A percentile compares a stretch with the other conserved stretches of the same genome.
phyloP scores from a whole-genome alignment of 2,113 vertebrate species.

The Sinocyclocheilus grahami region DNA sequence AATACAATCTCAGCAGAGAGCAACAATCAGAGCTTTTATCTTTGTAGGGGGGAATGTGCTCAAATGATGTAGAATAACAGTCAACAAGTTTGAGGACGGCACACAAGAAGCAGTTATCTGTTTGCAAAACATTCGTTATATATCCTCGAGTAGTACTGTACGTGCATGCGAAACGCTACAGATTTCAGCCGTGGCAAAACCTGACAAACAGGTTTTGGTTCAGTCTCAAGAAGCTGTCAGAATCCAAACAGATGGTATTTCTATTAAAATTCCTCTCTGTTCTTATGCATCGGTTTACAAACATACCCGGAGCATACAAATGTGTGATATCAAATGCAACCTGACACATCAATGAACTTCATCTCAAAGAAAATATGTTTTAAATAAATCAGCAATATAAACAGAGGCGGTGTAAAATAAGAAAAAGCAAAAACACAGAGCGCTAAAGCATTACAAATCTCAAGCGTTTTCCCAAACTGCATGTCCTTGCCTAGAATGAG shows the following conservation, averaged over 20 bases:
- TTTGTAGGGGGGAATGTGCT: constrained; percentile 24
- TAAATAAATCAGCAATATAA: constrained; percentile 78
- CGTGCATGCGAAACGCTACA: not conserved
- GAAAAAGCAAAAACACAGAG: constrained; percentile 66
- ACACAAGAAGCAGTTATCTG: constrained; percentile 12
- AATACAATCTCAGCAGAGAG: constrained; percentile 32
- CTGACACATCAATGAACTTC: constrained; percentile 74
- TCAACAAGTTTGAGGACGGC: constrained; percentile 20
- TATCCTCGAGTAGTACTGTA: constrained; percentile 14
- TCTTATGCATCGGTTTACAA: constrained; percentile 68
- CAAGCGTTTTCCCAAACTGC: constrained; percentile 69
- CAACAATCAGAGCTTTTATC: constrained; percentile 44
- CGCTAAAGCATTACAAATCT: constrained; percentile 78
- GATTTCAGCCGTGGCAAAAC: constrained; percentile 40
- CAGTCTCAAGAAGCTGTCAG: constrained; percentile 62
- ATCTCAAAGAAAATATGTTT: constrained; percentile 71
- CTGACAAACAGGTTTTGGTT: constrained; percentile 52
- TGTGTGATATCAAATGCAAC: constrained; percentile 75
- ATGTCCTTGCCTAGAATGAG: constrained; percentile 74
- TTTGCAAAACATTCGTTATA: constrained; percentile 16
- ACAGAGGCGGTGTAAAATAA: constrained; percentile 63
- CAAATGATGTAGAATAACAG: constrained; percentile 48
- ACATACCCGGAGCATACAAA: constrained; percentile 68
- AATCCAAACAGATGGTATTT: constrained; percentile 64
- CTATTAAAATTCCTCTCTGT: constrained; percentile 66